phyloP scores from a whole-genome alignment of 2,113 vertebrate species.

The Myrmecobius fasciatus region DNA sequence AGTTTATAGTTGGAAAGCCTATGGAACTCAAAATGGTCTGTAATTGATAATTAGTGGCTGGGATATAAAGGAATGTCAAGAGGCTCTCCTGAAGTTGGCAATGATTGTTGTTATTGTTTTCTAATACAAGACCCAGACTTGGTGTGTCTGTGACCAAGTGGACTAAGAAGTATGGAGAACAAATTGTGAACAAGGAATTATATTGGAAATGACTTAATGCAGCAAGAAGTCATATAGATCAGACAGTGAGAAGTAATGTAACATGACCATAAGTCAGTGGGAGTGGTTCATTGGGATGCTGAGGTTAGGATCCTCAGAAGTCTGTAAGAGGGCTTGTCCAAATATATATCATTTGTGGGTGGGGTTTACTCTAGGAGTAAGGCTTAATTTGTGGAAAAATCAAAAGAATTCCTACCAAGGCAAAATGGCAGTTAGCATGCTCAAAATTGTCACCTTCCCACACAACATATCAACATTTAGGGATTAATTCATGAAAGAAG shows the following conservation, averaged over 20 bases:
- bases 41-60: background rate
- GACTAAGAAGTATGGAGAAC: background rate
- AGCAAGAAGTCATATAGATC: background rate
- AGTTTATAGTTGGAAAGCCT: background rate
- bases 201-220: background rate
- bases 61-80: background rate
- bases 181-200: background rate
- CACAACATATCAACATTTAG: background rate
- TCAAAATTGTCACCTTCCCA: background rate
- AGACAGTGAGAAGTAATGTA: background rate
- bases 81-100: background rate
- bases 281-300: background rate
- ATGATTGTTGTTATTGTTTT: background rate
- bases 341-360: background rate
- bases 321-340: background rate
- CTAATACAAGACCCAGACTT: background rate
- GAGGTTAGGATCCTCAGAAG: background rate
- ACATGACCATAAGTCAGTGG: background rate
- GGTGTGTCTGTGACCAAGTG: background rate
- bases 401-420: background rate
- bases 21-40: background rate
- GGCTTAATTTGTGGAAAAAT: background rate
- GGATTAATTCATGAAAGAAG: background rate
- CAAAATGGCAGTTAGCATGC: background rate
- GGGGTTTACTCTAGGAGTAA: background rate